Percentiles rank a stretch among this genome's conserved stretches.
Conservation (phyloP, 2,797 vertebrate species). For the Scolopax rusticola region DNA sequence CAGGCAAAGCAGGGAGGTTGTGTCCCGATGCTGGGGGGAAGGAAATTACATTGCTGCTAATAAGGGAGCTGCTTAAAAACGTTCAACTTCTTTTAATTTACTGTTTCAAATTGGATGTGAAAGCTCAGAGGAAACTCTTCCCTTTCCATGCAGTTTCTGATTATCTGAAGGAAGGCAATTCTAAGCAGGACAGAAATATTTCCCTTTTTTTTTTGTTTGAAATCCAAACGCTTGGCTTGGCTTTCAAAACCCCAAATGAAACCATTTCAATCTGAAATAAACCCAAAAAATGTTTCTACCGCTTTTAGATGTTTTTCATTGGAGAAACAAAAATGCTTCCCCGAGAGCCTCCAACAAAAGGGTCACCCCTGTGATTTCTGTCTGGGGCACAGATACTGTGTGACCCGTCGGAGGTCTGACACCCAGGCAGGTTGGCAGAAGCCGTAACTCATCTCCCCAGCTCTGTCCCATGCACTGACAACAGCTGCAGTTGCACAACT, state of each 20-base stretch:
- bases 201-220: background rate
- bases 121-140: background rate
- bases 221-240: constrained; percentile 9
- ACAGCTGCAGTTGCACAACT: background rate
- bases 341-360: background rate
- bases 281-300: background rate
- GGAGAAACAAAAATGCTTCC: background rate
- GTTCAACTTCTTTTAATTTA: background rate
- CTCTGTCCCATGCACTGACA: background rate
- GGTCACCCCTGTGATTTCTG: background rate
- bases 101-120: background rate
- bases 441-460: background rate
- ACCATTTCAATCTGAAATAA: background rate
- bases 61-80: background rate
- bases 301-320: background rate
- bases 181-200: constrained; percentile 37
- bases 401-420: background rate
- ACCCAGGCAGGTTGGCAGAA: background rate
- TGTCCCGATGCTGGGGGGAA: background rate
- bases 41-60: background rate
- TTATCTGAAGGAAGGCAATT: constrained; percentile 41
- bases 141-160: constrained; percentile 8
- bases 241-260: constrained; percentile 23
- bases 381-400: background rate
- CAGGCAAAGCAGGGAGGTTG: background rate